Percentiles rank a stretch among this genome's conserved stretches.
Evolutionary conservation across 2,888 invertebrate genomes (phyloP).

Genomic region (Ectropis crepuscularia): DNA sequence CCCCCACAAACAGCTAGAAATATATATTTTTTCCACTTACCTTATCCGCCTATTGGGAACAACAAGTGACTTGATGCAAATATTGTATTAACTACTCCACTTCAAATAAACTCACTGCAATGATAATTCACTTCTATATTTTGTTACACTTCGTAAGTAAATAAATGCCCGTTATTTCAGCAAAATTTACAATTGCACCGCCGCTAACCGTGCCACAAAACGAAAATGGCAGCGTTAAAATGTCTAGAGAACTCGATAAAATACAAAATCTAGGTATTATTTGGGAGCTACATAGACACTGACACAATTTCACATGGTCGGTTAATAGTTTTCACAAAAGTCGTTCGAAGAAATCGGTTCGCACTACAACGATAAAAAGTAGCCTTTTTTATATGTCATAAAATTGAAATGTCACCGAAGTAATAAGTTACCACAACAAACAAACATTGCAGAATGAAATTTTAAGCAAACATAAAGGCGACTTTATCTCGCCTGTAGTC

Average conservation of each 20-base stretch:
- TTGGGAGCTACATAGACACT: constrained; percentile 15
- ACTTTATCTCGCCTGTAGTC: too few species aligned
- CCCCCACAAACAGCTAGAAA: constrained; percentile 32
- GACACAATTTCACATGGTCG: constrained; percentile 41
- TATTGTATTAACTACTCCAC: constrained; percentile 56
- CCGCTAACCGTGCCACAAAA: constrained; percentile 82
- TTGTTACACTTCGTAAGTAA: constrained; percentile 56
- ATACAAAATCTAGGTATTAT: constrained; percentile 27
- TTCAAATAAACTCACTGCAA: constrained; percentile 51
- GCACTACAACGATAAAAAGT: constrained; percentile 1
- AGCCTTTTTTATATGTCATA: background rate
- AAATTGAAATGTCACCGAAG: background rate
- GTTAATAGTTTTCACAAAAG: constrained; percentile 36
- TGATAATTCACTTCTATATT: constrained; percentile 56
- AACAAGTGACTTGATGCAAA: constrained; percentile 62
- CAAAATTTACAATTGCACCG: constrained; percentile 66
- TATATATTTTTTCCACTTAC: constrained; percentile 70
- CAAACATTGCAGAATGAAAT: too few species aligned
- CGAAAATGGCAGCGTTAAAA: constrained; percentile 83
- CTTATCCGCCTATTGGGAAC: constrained; percentile 76
- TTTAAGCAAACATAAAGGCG: too few species aligned
- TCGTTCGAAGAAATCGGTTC: constrained; percentile 4
- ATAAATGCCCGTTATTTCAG: constrained; percentile 57
- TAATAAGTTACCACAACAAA: background rate
- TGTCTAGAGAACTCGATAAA: constrained; percentile 52